Percentiles rank a stretch among this genome's conserved stretches.
Evolutionary conservation across 2,113 vertebrate genomes (phyloP).

Genomic region (Diadophis punctatus): DNA sequence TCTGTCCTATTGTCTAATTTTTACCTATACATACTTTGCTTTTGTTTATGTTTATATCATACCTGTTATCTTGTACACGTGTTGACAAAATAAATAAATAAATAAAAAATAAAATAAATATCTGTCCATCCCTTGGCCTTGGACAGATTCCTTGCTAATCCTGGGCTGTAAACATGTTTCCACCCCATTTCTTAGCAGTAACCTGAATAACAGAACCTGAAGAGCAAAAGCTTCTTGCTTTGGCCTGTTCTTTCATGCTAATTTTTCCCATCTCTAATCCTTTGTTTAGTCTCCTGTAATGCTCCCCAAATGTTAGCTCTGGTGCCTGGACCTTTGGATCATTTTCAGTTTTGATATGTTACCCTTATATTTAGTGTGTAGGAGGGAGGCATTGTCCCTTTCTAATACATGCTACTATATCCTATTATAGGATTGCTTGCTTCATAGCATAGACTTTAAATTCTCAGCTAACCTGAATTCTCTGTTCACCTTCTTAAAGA

Average conservation of each 20-base stretch:
- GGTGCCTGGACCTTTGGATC: neutral
- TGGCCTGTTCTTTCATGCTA: neutral
- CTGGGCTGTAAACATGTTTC: neutral
- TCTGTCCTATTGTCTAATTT: no score
- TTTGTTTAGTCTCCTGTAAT: neutral
- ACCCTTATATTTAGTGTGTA: neutral
- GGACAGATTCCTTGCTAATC: neutral
- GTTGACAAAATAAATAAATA: no score
- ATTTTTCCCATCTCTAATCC: neutral
- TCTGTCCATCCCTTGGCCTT: neutral
- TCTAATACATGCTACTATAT: neutral
- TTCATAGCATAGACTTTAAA: neutral
- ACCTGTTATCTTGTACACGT: no score
- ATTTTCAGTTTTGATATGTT: neutral
- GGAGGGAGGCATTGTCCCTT: neutral
- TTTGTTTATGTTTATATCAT: no score
- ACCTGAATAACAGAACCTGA: neutral
- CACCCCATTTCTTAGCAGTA: neutral
- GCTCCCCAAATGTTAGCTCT: neutral
- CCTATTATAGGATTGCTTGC: neutral
- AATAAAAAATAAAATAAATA: no score
- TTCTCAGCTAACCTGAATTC: neutral
- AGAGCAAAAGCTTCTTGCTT: neutral
- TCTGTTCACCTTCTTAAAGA: neutral
- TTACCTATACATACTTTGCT: no score